Evolutionary conservation across 30 jellyfish, hydroid and myxozoan species (phyloP).

Genomic region (Catostylus mosaicus): DNA sequence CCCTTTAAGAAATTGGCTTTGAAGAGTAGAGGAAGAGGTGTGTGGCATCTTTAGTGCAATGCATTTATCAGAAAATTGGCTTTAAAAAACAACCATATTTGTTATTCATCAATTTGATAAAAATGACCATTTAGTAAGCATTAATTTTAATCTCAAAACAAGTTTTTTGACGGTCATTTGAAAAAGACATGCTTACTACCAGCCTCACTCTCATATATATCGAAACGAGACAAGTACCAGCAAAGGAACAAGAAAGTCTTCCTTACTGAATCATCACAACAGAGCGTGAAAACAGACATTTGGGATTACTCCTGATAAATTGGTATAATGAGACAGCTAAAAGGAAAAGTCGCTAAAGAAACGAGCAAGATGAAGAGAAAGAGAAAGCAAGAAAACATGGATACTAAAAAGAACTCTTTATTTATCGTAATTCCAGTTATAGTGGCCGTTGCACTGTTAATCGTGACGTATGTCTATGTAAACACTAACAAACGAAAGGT

Average conservation of each 20-base stretch:
- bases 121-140: too few relatives aligned
- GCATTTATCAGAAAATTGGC: too few relatives aligned
- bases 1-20: too few relatives aligned
- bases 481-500: constrained; percentile 70
- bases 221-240: too few relatives aligned
- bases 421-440: constrained; percentile 85
- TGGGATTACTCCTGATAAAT: not conserved
- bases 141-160: too few relatives aligned
- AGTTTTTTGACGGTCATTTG: too few relatives aligned
- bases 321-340: constrained; percentile 87
- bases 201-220: too few relatives aligned
- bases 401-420: constrained; percentile 69
- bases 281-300: not conserved
- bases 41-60: too few relatives aligned
- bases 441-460: constrained; percentile 60
- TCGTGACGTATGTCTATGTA: constrained; percentile 86
- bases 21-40: too few relatives aligned
- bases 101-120: too few relatives aligned
- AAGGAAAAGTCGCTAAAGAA: constrained; percentile 95
- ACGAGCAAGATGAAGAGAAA: constrained; percentile 91
- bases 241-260: constrained; percentile 10
- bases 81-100: too few relatives aligned
- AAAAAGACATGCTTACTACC: too few relatives aligned
- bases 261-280: constrained; percentile 31
- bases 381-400: constrained; percentile 78